These are phyloP conservation scores for Grapholita molesta DNA, from an alignment of 1,140 invertebrate genomes.

Conservation along the genomic window DNA sequence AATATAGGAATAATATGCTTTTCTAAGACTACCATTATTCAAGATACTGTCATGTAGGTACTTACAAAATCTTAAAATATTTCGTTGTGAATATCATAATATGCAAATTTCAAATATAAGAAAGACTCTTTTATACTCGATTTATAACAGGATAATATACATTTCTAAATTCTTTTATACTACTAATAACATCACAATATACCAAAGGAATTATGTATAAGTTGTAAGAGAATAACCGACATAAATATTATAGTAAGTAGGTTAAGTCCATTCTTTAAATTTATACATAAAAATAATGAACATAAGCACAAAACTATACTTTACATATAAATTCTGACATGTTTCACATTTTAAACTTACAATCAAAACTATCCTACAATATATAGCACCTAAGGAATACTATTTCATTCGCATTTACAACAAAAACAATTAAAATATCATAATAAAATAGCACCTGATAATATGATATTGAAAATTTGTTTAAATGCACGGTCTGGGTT, in stretches of 20 bases:
- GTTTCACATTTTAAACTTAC: conserved; percentile 22
- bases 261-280: background rate
- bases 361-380: background rate
- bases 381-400: conserved; percentile 15
- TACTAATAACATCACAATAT: background rate
- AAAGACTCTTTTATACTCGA: background rate
- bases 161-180: background rate
- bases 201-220: too few species aligned
- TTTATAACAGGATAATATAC: background rate
- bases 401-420: background rate
- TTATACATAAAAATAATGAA: conserved; percentile 24
- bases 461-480: background rate
- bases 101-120: background rate
- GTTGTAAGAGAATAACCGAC: too few species aligned
- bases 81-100: background rate
- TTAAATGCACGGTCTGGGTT: background rate
- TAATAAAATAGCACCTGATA: background rate
- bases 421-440: background rate
- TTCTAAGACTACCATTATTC: background rate
- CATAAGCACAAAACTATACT: conserved; percentile 25
- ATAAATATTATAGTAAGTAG: background rate
- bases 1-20: background rate
- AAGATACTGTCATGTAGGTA: conserved; percentile 13
- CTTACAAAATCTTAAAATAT: background rate
- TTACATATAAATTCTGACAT: conserved; percentile 29